Percentiles rank a stretch among this genome's conserved stretches.
Conservation (phyloP, 2,113 vertebrate species). For the Leuciscus idus region DNA sequence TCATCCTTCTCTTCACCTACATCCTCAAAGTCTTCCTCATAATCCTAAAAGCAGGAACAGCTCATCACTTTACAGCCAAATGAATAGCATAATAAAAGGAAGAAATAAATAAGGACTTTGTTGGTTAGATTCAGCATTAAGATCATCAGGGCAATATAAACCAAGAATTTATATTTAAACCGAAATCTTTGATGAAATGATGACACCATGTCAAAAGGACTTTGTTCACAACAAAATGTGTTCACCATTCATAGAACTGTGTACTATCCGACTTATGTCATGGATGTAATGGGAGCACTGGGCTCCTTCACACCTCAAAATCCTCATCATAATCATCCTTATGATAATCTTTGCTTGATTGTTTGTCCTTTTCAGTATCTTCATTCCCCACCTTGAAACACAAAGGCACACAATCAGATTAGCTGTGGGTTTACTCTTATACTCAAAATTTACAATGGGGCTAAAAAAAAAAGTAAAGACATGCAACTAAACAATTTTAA, state of each 20-base stretch:
- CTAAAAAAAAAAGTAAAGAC: not conserved
- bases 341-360: constrained; percentile 60
- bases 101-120: not conserved
- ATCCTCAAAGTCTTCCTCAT: constrained; percentile 94
- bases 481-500: not conserved
- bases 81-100: not conserved
- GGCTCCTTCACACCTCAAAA: constrained; percentile 84
- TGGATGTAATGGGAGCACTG: not conserved
- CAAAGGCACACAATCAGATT: not conserved
- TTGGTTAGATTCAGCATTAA: not conserved
- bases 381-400: constrained; percentile 71
- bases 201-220: too few relatives aligned
- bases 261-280: not conserved
- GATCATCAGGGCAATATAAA: not conserved
- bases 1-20: constrained; percentile 69
- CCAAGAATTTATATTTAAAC: not conserved
- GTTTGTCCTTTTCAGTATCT: constrained; percentile 45
- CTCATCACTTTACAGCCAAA: not conserved
- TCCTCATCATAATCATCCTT: constrained; percentile 85
- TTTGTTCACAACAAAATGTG: too few relatives aligned
- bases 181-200: too few relatives aligned
- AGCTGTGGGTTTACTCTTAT: not conserved
- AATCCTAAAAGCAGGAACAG: constrained; percentile 77
- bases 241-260: not conserved
- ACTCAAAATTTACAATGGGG: not conserved